Base-by-base conservation (phyloP, 2,113 vertebrate species). In the Triplophysa rosa region DNA sequence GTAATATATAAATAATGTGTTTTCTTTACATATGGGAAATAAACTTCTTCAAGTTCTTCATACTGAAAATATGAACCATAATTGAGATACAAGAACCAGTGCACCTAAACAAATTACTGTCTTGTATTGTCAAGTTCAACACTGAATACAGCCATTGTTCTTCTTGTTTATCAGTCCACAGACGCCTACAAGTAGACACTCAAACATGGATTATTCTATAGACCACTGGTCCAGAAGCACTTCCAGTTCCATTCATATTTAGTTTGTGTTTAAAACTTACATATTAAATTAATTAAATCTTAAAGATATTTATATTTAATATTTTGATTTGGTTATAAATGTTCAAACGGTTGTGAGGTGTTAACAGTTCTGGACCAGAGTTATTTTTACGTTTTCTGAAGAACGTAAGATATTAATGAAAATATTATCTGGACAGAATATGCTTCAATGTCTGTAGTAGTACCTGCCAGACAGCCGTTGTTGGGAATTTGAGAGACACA, bases 401-500 rank as follows among this genome's bases (percentile, higher is more conserved):
- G 33, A n/a, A n/a, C n/a, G n/a, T n/a, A n/a, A n/a, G n/a, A 37
- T 37, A 37, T 0, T 37, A 3, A 23, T 42, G 12, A 42, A 67
- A 67, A 52, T 37, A 58, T 71, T 58, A 19, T 71, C 17, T 40
- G 11, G 26, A 63, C 67, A 54, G 24, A n/a, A 70, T 49, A 19
- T 33, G 10, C 24, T 21, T 40, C 19, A 58, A 14, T 58, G 52
- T 58, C 54, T 72, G 29, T 6, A 70, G 29, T 8, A 23, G 8
- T 65, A 12, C 42, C 54, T 9, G 8, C 52, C 19, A 67, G n/a
- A 67, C n/a, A 47, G 29, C 13, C n/a, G 33, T 17, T 33, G 64
- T 21, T 42, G 19, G n/a, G 17, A 0, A 2, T 71, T 71, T 71
- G 29, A 71, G 19, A 58, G n/a, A 72, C 62, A 84, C 78, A 84